Evolutionary conservation across 1,140 invertebrate species (phyloP), one percentile per base, ranked within the genome.

Genomic region (Helicorthomorpha holstii): DNA sequence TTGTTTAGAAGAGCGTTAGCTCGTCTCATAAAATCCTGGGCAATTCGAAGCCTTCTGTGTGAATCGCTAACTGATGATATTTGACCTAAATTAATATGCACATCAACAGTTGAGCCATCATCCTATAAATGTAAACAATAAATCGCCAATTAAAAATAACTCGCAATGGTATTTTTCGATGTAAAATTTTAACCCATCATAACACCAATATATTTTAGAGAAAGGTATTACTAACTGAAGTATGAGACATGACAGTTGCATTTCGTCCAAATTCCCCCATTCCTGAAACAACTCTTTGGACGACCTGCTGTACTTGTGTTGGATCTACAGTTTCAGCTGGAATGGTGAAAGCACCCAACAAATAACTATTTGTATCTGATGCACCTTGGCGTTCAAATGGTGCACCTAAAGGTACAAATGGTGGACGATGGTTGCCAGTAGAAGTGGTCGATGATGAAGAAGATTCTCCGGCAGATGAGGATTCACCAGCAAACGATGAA

Each of bases 51-150:
- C 27, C 67, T 56, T 21, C 59, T 49, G 34, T 64, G 64, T 19
- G 65, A 57, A 53, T 66, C 65, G 58, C 61, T 65, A 19, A 61
- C 59, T 2, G 58, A 34, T 4, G 57, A 56, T 3, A 63, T 51
- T 43, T 66, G 62, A 14, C 66, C 66, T 4, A 70, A 56, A 55
- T 70, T 66, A 41, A 70, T 70, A 45, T 67, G 68, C 44, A 69
- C 66, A 62, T 70, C 66, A 23, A 69, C 60, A 16, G 66, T 63
- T 25, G 64, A 65, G 4, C 67, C 66, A 58, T 67, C 66, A 54
- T 62, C 56, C 66, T 67, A 34, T 16, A 60, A 57, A 46, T 10
- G 4, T 7, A 7, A 46, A 25, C 19, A 25, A 10, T 21, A 46
- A 25, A 46, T 21, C 44, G 12, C 4, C 4, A 46, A 21, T 4